Conservation (phyloP, 2,113 vertebrate genomes). For the Salvelinus alpinus region DNA sequence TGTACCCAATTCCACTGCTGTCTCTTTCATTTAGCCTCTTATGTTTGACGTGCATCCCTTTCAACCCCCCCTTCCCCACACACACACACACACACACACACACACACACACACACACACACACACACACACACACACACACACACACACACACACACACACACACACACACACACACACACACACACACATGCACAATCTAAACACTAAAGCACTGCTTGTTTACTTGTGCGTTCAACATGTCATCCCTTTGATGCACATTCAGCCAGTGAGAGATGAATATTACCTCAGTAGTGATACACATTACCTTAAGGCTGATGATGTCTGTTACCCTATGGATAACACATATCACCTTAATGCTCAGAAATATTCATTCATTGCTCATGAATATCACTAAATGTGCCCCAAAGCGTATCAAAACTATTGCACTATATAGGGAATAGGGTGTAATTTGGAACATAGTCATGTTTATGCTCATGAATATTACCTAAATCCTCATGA, state of each 20-base stretch:
- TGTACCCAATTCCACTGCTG: conserved; percentile 22
- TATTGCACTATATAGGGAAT: too few relatives aligned
- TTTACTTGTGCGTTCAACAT: too few relatives aligned
- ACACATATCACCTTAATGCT: not conserved
- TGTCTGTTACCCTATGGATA: not conserved
- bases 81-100: too few relatives aligned
- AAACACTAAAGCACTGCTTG: not conserved
- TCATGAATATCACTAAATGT: not conserved
- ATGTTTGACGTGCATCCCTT: not conserved
- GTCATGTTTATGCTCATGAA: too few relatives aligned
- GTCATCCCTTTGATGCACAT: too few relatives aligned
- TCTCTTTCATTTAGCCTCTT: conserved; percentile 7
- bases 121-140: not conserved
- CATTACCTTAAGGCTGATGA: too few relatives aligned
- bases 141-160: not conserved
- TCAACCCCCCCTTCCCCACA: not conserved
- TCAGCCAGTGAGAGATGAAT: not conserved
- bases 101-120: too few relatives aligned
- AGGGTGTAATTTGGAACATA: too few relatives aligned
- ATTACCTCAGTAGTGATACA: not conserved
- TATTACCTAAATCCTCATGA: not conserved
- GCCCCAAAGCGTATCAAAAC: too few relatives aligned
- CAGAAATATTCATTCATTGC: not conserved
- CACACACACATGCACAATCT: not conserved
- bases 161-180: too few relatives aligned